A percentile compares a stretch with the other conserved stretches of the same genome.
Evolutionary conservation across 1,140 invertebrate genomes (phyloP).

Genomic region (Drosophila simulans): DNA sequence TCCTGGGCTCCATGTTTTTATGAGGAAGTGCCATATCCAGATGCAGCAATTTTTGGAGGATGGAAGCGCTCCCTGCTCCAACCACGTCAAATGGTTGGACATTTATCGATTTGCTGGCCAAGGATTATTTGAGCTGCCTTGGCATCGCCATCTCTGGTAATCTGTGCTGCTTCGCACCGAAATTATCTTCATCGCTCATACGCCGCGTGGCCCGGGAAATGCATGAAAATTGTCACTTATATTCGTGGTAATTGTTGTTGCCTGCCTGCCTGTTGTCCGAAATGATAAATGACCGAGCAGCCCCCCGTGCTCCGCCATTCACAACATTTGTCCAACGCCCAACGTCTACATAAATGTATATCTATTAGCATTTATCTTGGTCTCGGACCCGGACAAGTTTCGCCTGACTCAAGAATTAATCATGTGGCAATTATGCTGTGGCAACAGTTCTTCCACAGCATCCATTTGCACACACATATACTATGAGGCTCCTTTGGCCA

Average conservation of each 20-base stretch:
- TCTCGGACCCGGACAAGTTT: constrained; percentile 39
- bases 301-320: constrained; percentile 21
- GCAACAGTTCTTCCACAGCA: constrained; percentile 37
- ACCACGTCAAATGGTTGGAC: constrained; percentile 31
- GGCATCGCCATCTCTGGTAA: constrained; percentile 7
- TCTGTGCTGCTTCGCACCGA: constrained; percentile 29
- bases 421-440: constrained; percentile 62
- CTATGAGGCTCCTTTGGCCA: background rate
- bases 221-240: constrained; percentile 76
- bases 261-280: constrained; percentile 32
- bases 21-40: constrained; percentile 29
- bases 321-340: constrained; percentile 44
- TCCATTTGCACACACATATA: constrained; percentile 14
- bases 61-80: background rate
- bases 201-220: constrained; percentile 60
- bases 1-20: constrained; percentile 27
- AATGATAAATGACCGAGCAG: constrained; percentile 65
- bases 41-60: constrained; percentile 14
- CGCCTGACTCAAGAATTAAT: constrained; percentile 59
- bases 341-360: constrained; percentile 58
- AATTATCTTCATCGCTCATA: constrained; percentile 68
- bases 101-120: constrained; percentile 57
- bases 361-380: constrained; percentile 60
- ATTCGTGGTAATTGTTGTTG: constrained; percentile 60
- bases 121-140: constrained; percentile 8